Evolutionary conservation across 2,888 invertebrate species (phyloP).

Genomic region (Abscondita cerata): DNA sequence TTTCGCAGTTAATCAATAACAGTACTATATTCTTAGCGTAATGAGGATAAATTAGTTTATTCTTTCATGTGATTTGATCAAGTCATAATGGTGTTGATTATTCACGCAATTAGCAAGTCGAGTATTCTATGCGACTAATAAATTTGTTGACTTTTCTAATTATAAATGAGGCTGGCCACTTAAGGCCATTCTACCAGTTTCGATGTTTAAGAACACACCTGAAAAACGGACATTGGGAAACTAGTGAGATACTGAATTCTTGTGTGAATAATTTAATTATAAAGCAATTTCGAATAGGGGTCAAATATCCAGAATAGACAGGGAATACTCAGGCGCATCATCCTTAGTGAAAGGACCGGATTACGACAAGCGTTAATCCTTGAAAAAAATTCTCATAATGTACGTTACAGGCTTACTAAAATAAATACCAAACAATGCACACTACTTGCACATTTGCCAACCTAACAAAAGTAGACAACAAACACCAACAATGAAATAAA

Average conservation of each 20-base stretch:
- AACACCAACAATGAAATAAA: conserved; percentile 60
- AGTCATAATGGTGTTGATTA: too few relatives aligned
- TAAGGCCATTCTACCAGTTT: too few relatives aligned
- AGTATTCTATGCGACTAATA: too few relatives aligned
- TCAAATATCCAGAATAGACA: conserved; percentile 39
- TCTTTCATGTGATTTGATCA: too few relatives aligned
- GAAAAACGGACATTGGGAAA: too few relatives aligned
- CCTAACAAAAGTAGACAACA: conserved; percentile 59
- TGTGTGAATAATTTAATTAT: conserved; percentile 42
- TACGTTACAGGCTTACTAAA: conserved; percentile 57
- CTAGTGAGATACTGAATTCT: conserved; percentile 4
- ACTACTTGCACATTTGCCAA: conserved; percentile 59
- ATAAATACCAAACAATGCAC: conserved; percentile 58
- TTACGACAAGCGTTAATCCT: conserved; percentile 53
- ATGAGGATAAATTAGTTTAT: too few relatives aligned
- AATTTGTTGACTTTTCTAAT: too few relatives aligned
- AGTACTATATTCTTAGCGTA: too few relatives aligned
- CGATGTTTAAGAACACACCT: too few relatives aligned
- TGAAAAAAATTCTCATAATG: conserved; percentile 57
- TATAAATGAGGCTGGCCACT: too few relatives aligned
- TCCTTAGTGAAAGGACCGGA: conserved; percentile 49
- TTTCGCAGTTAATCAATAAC: too few relatives aligned
- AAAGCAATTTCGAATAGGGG: conserved; percentile 44
- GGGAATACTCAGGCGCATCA: conserved; percentile 31
- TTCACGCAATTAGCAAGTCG: too few relatives aligned